Conservation (phyloP, 2,888 invertebrate species). For the Smittia sp. region DNA sequence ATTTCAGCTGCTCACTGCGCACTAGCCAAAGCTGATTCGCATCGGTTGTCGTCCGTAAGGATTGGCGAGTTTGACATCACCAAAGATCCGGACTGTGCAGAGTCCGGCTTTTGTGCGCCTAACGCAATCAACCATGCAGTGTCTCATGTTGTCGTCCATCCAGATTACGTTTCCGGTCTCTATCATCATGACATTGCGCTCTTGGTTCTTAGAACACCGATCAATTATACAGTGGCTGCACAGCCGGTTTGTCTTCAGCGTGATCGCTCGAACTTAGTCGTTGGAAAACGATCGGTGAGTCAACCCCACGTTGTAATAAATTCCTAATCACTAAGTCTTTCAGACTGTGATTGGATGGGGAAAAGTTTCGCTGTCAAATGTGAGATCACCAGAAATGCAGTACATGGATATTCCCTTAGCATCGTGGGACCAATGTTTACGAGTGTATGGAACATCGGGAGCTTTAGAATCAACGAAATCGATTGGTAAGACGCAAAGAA, state of each 20-base stretch:
- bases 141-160: constrained; percentile 73
- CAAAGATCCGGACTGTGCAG: constrained; percentile 72
- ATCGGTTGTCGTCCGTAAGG: constrained; percentile 70
- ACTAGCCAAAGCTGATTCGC: constrained; percentile 70
- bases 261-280: constrained; percentile 51
- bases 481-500: constrained; percentile 45
- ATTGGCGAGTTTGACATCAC: constrained; percentile 72
- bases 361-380: constrained; percentile 59
- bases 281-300: constrained; percentile 50
- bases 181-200: constrained; percentile 73
- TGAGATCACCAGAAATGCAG: constrained; percentile 61
- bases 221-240: constrained; percentile 69
- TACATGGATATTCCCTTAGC: constrained; percentile 68
- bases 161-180: constrained; percentile 66
- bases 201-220: constrained; percentile 65
- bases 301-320: not conserved
- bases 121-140: constrained; percentile 69
- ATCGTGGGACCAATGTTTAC: constrained; percentile 63
- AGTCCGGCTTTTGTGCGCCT: constrained; percentile 68
- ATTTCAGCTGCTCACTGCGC: constrained; percentile 73
- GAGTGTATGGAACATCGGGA: constrained; percentile 67
- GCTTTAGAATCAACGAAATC: constrained; percentile 55
- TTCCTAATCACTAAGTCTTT: not conserved
- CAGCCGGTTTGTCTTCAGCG: constrained; percentile 69
- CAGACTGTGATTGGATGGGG: constrained; percentile 60